Conservation (phyloP, 2,888 invertebrate species). For the Dicranocentrus wangi region DNA sequence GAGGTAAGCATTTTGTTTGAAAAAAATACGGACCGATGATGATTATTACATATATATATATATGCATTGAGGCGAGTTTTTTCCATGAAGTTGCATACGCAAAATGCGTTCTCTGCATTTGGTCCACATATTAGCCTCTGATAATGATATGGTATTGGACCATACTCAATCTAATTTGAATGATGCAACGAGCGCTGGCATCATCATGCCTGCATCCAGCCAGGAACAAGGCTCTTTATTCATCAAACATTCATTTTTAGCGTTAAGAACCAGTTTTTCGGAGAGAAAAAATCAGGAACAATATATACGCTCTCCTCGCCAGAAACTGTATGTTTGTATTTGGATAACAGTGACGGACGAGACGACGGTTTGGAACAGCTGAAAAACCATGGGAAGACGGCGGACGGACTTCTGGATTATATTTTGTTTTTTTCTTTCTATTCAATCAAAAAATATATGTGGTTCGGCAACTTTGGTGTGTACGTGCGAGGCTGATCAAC, state of each 20-base stretch:
- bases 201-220: conserved; percentile 19
- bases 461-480: neutral
- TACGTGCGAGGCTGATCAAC: neutral
- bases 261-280: conserved; percentile 63
- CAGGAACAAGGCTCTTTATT: conserved; percentile 32
- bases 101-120: conserved; percentile 13
- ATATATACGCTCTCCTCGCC: too few relatives aligned
- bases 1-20: neutral
- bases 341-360: conserved; percentile 24
- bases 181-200: conserved; percentile 34
- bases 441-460: neutral
- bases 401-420: conserved; percentile 23
- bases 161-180: conserved; percentile 57
- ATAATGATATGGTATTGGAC: conserved; percentile 41
- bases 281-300: conserved; percentile 59
- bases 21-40: neutral
- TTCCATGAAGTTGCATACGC: neutral
- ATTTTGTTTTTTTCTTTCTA: neutral
- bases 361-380: conserved; percentile 48
- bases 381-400: conserved; percentile 42
- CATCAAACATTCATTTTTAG: conserved; percentile 45
- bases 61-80: neutral
- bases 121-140: neutral
- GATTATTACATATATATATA: neutral
- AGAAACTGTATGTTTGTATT: conserved; percentile 25